Percentiles rank a stretch among this genome's conserved stretches.
These are phyloP conservation scores for Macaria notata DNA, from an alignment of 2,888 invertebrate species.

Conservation along the genomic window DNA sequence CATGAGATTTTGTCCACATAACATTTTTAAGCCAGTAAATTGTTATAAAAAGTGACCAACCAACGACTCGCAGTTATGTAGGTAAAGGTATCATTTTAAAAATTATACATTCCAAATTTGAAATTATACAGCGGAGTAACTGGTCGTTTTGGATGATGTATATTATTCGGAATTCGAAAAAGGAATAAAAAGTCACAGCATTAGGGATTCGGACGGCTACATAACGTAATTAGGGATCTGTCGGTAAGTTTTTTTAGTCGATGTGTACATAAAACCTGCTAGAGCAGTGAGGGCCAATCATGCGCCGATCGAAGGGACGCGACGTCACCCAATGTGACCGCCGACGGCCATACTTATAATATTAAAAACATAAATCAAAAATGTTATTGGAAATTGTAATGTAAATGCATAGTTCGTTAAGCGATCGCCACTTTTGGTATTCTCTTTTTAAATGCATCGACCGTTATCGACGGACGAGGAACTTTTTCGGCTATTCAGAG, in stretches of 20 bases:
- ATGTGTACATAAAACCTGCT: conserved; percentile 48
- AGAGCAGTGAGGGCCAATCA: conserved; percentile 61
- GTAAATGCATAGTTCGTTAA: conserved; percentile 61
- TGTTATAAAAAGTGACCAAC: too few relatives aligned
- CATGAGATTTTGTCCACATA: too few relatives aligned
- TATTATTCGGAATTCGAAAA: conserved; percentile 44
- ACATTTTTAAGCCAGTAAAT: too few relatives aligned
- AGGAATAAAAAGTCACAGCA: conserved; percentile 46
- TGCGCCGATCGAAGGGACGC: conserved; percentile 57
- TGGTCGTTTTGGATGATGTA: conserved; percentile 38
- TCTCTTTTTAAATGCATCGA: conserved; percentile 14
- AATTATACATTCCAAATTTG: conserved; percentile 43
- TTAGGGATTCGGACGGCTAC: conserved; percentile 56
- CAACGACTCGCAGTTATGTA: conserved; percentile 9
- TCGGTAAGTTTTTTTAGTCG: conserved; percentile 29
- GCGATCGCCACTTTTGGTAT: conserved; percentile 31
- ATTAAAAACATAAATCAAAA: conserved; percentile 77
- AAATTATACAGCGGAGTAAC: conserved; percentile 40
- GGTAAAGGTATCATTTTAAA: conserved; percentile 36
- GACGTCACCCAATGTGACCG: conserved; percentile 54
- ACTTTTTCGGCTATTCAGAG: conserved; percentile 26
- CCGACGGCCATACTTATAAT: conserved; percentile 75
- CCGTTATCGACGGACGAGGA: conserved; percentile 34
- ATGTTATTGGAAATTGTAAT: conserved; percentile 71
- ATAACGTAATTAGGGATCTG: conserved; percentile 71